Conservation (phyloP, 2,113 vertebrate species). For the Oryzias curvinotus region DNA sequence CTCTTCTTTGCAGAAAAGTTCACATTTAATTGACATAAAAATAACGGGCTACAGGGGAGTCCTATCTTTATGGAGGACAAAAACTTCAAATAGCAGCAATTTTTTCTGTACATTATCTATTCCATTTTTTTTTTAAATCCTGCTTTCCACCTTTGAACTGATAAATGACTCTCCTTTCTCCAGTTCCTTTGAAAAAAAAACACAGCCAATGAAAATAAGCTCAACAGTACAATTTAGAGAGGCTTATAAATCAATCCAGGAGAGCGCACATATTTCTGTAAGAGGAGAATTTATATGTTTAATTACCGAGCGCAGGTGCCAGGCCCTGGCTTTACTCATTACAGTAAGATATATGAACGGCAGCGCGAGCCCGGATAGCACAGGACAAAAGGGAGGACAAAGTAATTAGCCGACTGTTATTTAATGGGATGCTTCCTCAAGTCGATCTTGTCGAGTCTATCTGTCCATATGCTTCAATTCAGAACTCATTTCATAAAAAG, state of each 20-base stretch:
- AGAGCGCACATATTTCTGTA: constrained; percentile 79
- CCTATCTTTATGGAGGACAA: too few relatives aligned
- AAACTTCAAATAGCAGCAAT: neutral
- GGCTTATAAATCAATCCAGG: constrained; percentile 77
- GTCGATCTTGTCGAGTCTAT: constrained; percentile 56
- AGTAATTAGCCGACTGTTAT: constrained; percentile 79
- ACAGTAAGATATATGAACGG: constrained; percentile 81
- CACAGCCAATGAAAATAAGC: constrained; percentile 71
- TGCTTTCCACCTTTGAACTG: constrained; percentile 57
- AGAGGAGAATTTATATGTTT: constrained; percentile 83
- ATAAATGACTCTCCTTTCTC: constrained; percentile 64
- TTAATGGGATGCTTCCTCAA: constrained; percentile 76
- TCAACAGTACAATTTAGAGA: constrained; percentile 75
- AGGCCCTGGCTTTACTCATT: constrained; percentile 78
- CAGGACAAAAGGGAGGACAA: constrained; percentile 81
- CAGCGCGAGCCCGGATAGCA: constrained; percentile 54
- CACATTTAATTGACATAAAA: too few relatives aligned
- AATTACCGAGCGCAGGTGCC: constrained; percentile 81
- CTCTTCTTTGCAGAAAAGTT: too few relatives aligned
- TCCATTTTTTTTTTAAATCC: constrained; percentile 14
- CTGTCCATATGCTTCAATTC: constrained; percentile 73
- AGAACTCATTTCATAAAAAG: constrained; percentile 70
- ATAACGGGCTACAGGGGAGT: too few relatives aligned
- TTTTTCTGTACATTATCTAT: constrained; percentile 13
- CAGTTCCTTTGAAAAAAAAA: constrained; percentile 30